These are phyloP conservation scores for Agapostemon virescens DNA, from an alignment of 2,888 invertebrate genomes.

Conservation along the genomic window DNA sequence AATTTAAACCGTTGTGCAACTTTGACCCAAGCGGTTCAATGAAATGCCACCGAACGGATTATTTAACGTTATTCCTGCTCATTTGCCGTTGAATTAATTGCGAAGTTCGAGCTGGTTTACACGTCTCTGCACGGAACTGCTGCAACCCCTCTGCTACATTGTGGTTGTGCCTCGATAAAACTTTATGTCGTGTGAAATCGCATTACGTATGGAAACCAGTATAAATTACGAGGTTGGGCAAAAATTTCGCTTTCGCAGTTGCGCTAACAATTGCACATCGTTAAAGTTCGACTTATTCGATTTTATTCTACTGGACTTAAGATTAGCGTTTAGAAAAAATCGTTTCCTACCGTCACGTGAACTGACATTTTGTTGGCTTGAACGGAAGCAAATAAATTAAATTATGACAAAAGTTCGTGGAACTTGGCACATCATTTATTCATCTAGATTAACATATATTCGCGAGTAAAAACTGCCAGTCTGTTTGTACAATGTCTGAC, in stretches of 20 bases:
- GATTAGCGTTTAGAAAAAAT: not conserved
- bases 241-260: not conserved
- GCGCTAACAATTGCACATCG: not conserved
- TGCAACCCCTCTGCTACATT: not conserved
- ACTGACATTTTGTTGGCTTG: not conserved
- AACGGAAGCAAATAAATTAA: not conserved
- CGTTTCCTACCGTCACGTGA: not conserved
- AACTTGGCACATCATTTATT: not conserved
- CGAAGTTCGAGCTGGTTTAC: not conserved
- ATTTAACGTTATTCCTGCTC: not conserved
- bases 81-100: not conserved
- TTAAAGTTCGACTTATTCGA: not conserved
- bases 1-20: conserved; percentile 6
- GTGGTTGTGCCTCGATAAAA: not conserved
- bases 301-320: not conserved
- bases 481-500: not conserved
- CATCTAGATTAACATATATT: not conserved
- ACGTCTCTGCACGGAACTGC: not conserved
- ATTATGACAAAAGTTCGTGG: not conserved
- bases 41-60: not conserved
- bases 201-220: not conserved
- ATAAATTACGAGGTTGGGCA: not conserved
- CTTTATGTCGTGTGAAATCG: conserved; percentile 13
- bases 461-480: not conserved
- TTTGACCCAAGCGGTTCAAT: not conserved